Base-by-base conservation (phyloP, 2,888 invertebrate species). In the Caenorhabditis zanzibari region DNA sequence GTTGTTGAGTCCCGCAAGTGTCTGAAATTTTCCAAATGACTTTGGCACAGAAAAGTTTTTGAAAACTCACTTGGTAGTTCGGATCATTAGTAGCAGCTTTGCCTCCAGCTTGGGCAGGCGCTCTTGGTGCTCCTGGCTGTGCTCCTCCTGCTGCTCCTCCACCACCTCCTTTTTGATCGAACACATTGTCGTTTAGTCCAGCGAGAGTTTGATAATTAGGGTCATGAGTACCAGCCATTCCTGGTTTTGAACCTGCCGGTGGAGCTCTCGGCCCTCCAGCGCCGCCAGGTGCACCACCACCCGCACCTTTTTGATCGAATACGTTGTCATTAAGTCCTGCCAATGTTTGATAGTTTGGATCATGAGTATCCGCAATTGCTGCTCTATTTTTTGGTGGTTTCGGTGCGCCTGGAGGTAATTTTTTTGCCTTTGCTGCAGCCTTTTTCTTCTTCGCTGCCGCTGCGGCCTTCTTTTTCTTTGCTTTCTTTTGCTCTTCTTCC, bases 191-290 rank as follows among this genome's bases (percentile, higher is more conserved):
- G 12, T 76, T 76, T 5, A 76, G 9, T 0, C 76, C 76, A 26
- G 68, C 76, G 1, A 76, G 52, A 14, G 76, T 76, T 61, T 76
- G 82, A 63, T 82, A 82, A 47, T 82, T 82, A 9, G 82, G 82
- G 58, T 82, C 82, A 19, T 82, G 73, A 10, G 77, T 82, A 7
- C 56, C 81, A 4, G 72, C 76, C 82, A 76, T 82, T 68, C 81
- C 81, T 3, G 79, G 79, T 14, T 79, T 75, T 26, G 59, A 56
- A 7, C 64, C 74, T 16, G 69, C 59, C 14, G 66, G 38, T 19
- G 79, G 63, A 14, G 71, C 58, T 19, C 28, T 59, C 1, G 71
- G 58, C 6, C 72, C 72, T 24, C 56, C 64, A 22, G 35, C 66
- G 12, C 19, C 66, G 7, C 1, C 64, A 32, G 19, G 54, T 6